These are phyloP conservation scores for Dryobota labecula DNA, from an alignment of 2,888 invertebrate species.

Conservation along the genomic window DNA sequence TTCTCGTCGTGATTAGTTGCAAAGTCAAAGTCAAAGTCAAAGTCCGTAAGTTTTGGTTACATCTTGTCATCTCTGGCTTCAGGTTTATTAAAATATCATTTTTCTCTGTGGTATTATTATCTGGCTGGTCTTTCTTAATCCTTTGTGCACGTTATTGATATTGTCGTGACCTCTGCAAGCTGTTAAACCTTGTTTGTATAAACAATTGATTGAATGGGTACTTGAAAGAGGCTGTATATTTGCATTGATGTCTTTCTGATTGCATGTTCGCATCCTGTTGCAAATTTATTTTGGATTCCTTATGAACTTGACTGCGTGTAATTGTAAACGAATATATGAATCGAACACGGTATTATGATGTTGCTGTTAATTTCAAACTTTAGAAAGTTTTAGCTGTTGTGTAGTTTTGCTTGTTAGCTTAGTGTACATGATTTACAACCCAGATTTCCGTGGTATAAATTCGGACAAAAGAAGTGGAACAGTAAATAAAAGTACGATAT, in stretches of 20 bases:
- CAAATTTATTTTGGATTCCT: conserved; percentile 29
- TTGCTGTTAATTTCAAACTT: conserved; percentile 12
- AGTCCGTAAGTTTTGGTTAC: no score
- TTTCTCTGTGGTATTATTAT: conserved; percentile 13
- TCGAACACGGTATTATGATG: conserved; percentile 11
- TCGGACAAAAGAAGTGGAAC: conserved; percentile 13
- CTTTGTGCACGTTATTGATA: conserved; percentile 19
- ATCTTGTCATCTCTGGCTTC: conserved; percentile 40
- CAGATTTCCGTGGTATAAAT: conserved; percentile 7
- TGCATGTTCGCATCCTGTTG: conserved; percentile 44
- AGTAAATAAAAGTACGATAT: conserved; percentile 32
- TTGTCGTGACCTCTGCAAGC: conserved; percentile 19
- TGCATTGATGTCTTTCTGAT: conserved; percentile 44
- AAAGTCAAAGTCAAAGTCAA: no score
- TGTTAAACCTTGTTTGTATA: conserved; percentile 12
- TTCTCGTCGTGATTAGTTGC: conserved; percentile 55
- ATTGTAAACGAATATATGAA: conserved; percentile 24
- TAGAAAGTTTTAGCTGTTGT: neutral
- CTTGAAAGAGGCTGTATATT: conserved; percentile 47
- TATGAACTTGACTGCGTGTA: conserved; percentile 45
- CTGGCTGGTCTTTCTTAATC: neutral
- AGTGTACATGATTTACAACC: conserved; percentile 10
- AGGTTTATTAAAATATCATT: conserved; percentile 35
- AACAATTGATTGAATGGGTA: conserved; percentile 9
- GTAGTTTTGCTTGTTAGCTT: no score